Base-by-base conservation (phyloP, 1,140 invertebrate genomes). In the Calycopis cecrops region DNA sequence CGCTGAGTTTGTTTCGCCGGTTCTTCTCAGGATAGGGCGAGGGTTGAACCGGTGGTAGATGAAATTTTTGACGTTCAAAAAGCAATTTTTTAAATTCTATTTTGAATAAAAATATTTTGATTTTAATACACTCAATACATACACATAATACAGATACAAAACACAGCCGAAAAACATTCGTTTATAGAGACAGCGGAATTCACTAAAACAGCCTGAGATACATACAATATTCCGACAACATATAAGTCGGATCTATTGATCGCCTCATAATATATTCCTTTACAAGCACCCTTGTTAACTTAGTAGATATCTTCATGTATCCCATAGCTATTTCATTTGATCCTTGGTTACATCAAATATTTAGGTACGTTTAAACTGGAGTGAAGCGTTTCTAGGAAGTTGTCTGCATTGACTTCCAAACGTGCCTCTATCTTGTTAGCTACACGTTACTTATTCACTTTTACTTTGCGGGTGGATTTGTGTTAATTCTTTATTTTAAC, bases 261-360 rank as follows among this genome's bases (percentile, higher is more conserved):
- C 77, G 63, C 42, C 55, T 60, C 63, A 73, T 83, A 81, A 80
- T 76, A 76, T 82, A 82, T 83, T 83, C 79, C 60, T 68, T 71
- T 71, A 73, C 71, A 79, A 81, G 72, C 67, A 72, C 73, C 76
- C 76, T 80, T 79, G 79, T 85, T 82, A 76, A 76, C 63, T 74
- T 67, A 60, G 69, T 69, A 62, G 71, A 71, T 68, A 75, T 76
- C 69, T 74, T 68, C 63, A 81, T 73, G 67, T 79, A 79, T 75
- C 73, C 64, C 69, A 73, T 76, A 68, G 77, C 73, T 75, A 76
- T 85, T 86, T 85, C 81, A 80, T 83, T 84, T 81, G 80, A 85
- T 87, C 80, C 76, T 76, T 71, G 70, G 66, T 71, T 68, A 75
- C 79, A 85, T 87, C 73, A 82, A 87, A 85, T 85, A 85, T 87